A percentile compares a stretch with the other conserved stretches of the same genome.
Evolutionary conservation across 1,140 invertebrate genomes (phyloP).

Genomic region (Melanaphis sacchari): DNA sequence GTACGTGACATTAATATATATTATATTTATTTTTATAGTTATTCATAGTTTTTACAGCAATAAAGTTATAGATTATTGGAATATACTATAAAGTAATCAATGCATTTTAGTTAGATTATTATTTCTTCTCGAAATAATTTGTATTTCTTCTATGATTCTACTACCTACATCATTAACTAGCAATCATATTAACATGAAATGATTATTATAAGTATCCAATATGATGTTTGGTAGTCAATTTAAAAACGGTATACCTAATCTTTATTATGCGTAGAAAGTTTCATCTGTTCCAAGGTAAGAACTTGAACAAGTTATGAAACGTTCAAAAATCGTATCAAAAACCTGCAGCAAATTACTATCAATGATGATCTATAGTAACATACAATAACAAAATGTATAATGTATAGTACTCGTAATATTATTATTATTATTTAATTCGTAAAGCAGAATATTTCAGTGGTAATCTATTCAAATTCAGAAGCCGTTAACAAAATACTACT

Average conservation of each 20-base stretch:
- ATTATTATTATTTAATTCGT: background rate
- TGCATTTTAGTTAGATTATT: background rate
- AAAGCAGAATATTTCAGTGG: background rate
- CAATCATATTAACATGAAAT: background rate
- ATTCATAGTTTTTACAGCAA: background rate
- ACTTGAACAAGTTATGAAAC: slow-evolving; percentile 13
- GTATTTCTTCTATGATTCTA: background rate
- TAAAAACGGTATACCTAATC: background rate
- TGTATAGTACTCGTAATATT: background rate
- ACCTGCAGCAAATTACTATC: background rate
- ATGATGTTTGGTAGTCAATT: background rate
- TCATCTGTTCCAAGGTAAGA: background rate
- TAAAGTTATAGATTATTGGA: background rate
- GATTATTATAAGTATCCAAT: background rate
- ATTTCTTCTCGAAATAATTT: background rate
- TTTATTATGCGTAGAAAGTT: background rate
- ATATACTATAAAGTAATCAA: background rate
- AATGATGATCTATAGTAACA: background rate
- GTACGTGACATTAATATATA: too few species aligned
- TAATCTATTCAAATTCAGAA: background rate
- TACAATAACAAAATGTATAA: background rate
- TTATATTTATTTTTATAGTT: background rate
- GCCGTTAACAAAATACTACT: background rate
- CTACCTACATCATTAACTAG: background rate
- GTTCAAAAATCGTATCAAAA: background rate